Base-by-base conservation (phyloP, 2,113 vertebrate genomes). In the Haemorhous mexicanus region DNA sequence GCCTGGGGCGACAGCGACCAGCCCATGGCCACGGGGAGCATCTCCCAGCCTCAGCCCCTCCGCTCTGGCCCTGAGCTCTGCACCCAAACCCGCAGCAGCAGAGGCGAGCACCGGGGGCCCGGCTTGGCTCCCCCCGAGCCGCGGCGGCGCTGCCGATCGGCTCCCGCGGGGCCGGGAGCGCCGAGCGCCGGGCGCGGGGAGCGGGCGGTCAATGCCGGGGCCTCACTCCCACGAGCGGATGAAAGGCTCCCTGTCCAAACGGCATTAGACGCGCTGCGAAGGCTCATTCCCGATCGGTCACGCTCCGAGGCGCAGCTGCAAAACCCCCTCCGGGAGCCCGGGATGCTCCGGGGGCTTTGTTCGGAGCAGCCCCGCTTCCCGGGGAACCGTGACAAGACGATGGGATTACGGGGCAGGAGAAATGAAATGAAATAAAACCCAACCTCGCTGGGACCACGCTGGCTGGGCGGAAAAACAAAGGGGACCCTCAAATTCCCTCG, bases 201-300 rank as follows among this genome's bases (percentile, higher is more conserved):
- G 76, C 66, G 11, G 93, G 62, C 66, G 67, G 91, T 93, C 95
- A 23, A 16, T 9, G 89, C 64, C 74, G 87, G 91, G 82, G 96
- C 92, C 95, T 82, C 92, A 59, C 96, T 96, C 96, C 97, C 95
- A 97, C 80, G 94, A 78, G 95, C 46, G 94, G 93, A 95, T 97
- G 95, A 96, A 97, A 97, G 96, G 94, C 95, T 91, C 90, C 96
- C 97, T 97, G 96, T 96, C 93, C 97, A 16, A 95, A 7, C 89
- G 53, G 96, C 97, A 96, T 97, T 97, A 79, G 95, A 96, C 44
- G 94, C 96, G 96, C 96, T 93, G 86, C 89, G 59, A 92, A 96
- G 96, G 96, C 92, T 97, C 97, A 97, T 97, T 97, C 97, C 97
- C 91, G 52, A 97, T 97, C 97, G 92, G 97, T 97, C 97, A 97